Evolutionary conservation across 2,888 invertebrate genomes (phyloP).

Genomic region (Creontiades dilutus): DNA sequence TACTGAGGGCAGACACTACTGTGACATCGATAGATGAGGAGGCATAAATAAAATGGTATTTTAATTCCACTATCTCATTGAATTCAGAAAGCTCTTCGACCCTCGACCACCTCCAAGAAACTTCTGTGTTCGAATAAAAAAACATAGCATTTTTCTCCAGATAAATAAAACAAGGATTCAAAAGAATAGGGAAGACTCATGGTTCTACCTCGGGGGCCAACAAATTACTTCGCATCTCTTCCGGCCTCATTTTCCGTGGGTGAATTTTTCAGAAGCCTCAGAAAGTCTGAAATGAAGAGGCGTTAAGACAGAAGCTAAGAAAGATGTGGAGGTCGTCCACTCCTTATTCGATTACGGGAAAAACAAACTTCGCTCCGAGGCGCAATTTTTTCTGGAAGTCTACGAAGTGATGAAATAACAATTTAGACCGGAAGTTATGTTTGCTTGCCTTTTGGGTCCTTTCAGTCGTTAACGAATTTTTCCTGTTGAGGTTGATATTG

Average conservation of each 20-base stretch:
- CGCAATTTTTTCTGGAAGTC: background rate
- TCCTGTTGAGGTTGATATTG: no score
- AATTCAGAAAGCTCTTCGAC: no score
- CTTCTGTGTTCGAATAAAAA: no score
- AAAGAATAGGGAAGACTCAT: background rate
- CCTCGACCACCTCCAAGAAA: no score
- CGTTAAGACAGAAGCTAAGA: slow-evolving; percentile 36
- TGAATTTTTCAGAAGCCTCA: slow-evolving; percentile 11
- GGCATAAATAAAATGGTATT: no score
- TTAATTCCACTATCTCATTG: no score
- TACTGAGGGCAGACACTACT: no score
- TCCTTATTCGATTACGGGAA: slow-evolving; percentile 32
- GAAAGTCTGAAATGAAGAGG: slow-evolving; percentile 39
- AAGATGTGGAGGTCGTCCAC: slow-evolving; percentile 29
- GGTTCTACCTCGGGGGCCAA: background rate
- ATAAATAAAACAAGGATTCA: background rate
- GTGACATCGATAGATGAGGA: no score
- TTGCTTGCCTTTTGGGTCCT: background rate
- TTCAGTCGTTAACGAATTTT: background rate
- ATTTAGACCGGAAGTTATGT: background rate
- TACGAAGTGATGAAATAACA: slow-evolving; percentile 6
- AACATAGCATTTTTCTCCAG: no score
- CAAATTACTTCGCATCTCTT: slow-evolving; percentile 36
- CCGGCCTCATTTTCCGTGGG: slow-evolving; percentile 17
- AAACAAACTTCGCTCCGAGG: background rate